Evolutionary conservation across 2,888 invertebrate genomes (phyloP).

Genomic region (Limnephilus marmoratus): DNA sequence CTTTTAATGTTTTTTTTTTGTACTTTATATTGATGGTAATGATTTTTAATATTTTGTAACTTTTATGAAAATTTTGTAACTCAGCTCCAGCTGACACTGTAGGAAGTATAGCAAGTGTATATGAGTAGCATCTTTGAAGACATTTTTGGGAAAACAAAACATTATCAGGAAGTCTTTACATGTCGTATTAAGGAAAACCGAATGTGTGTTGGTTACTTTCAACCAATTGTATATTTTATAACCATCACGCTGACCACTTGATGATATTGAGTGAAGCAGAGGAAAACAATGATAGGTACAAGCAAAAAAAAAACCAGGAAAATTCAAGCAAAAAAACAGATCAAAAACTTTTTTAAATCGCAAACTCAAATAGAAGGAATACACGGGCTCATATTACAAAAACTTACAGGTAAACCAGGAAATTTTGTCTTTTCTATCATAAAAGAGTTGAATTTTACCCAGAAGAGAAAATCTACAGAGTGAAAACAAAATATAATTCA

Average conservation of each 20-base stretch:
- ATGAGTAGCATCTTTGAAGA: not conserved
- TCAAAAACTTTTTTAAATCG: not conserved
- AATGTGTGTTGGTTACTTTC: not conserved
- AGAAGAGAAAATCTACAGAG: not conserved
- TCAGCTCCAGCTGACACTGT: not conserved
- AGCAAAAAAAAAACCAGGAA: not conserved
- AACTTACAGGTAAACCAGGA: not conserved
- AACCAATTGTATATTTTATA: no score
- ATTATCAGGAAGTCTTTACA: not conserved
- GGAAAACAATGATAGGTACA: not conserved
- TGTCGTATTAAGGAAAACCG: not conserved
- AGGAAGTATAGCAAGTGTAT: no score
- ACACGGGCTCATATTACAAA: not conserved
- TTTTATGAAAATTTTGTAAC: not conserved
- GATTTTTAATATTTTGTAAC: not conserved
- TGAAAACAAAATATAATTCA: not conserved
- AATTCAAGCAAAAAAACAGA: not conserved
- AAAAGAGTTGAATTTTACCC: not conserved
- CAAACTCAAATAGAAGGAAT: not conserved
- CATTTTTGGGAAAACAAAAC: not conserved
- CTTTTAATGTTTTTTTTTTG: not conserved
- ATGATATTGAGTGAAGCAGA: not conserved
- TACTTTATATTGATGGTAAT: not conserved
- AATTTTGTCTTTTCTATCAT: not conserved
- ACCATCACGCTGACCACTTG: not conserved